Percentiles rank a stretch among this genome's conserved stretches.
Conservation (phyloP, 2,888 invertebrate species). For the Nomada lathburiana region DNA sequence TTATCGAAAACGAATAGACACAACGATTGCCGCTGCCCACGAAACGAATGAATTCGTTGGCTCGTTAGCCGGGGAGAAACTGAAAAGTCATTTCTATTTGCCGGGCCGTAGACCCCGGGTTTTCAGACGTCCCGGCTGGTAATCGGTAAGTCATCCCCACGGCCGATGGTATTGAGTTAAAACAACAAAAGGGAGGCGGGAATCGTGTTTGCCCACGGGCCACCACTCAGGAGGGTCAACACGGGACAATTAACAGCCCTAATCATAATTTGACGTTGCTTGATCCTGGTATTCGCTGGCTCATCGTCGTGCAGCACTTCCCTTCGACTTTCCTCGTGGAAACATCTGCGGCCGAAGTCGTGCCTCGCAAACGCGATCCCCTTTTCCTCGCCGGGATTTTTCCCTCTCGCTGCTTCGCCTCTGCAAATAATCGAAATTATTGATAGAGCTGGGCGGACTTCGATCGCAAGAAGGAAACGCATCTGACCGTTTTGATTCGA, state of each 20-base stretch:
- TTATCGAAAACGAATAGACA: background rate
- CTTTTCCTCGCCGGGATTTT: background rate
- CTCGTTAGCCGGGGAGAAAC: conserved; percentile 46
- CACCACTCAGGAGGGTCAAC: conserved; percentile 80
- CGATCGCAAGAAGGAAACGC: too few relatives aligned
- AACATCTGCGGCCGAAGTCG: conserved; percentile 2
- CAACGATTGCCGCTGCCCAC: background rate
- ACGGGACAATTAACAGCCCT: conserved; percentile 78
- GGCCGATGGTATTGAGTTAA: conserved; percentile 72
- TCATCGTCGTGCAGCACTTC: conserved; percentile 50
- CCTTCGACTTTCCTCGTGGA: conserved; percentile 27
- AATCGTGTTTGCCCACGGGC: conserved; percentile 74
- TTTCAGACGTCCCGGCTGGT: conserved; percentile 66
- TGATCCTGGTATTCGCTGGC: conserved; percentile 71
- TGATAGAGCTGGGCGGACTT: too few relatives aligned
- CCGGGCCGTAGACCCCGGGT: conserved; percentile 50
- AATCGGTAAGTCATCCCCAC: conserved; percentile 76
- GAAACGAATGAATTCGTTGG: conserved; percentile 13
- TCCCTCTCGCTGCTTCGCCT: too few relatives aligned
- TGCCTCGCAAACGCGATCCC: conserved; percentile 23
- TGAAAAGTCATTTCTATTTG: conserved; percentile 69
- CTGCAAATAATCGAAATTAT: conserved; percentile 3
- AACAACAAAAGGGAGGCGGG: conserved; percentile 78
- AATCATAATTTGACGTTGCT: conserved; percentile 77
- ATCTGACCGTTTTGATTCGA: too few relatives aligned